A percentile compares a stretch with the other conserved stretches of the same genome.
These are phyloP conservation scores for Drosophila persimilis DNA, from an alignment of 1,140 invertebrate species.

Conservation along the genomic window DNA sequence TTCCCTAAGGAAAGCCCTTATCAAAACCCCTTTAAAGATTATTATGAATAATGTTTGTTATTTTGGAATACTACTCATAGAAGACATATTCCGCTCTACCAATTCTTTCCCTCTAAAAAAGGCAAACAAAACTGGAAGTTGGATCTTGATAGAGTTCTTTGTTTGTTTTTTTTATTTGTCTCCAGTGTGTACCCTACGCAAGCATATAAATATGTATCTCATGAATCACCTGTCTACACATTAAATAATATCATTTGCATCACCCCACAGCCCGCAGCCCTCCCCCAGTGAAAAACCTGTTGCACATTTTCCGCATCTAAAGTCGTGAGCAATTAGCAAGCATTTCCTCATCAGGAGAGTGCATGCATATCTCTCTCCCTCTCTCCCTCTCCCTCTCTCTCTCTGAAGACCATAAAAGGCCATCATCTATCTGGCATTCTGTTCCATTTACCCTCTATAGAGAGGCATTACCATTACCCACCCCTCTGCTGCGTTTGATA, in stretches of 20 bases:
- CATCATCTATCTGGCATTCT: constrained; percentile 43
- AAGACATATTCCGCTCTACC: neutral
- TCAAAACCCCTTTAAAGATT: too few relatives aligned
- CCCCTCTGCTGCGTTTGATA: constrained; percentile 14
- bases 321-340: constrained; percentile 70
- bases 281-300: constrained; percentile 50
- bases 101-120: neutral
- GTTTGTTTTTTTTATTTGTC: neutral
- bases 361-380: too few relatives aligned
- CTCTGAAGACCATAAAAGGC: constrained; percentile 60
- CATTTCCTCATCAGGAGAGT: constrained; percentile 44
- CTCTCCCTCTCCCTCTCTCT: neutral
- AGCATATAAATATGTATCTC: neutral
- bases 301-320: constrained; percentile 69
- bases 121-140: constrained; percentile 31
- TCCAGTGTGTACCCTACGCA: neutral
- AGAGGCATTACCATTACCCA: neutral
- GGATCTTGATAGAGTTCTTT: constrained; percentile 21
- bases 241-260: constrained; percentile 39
- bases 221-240: constrained; percentile 28
- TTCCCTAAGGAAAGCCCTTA: too few relatives aligned
- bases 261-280: neutral
- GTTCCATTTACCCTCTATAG: constrained; percentile 5
- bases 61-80: constrained; percentile 21
- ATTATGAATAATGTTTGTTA: constrained; percentile 13